Base-by-base conservation (phyloP, 2,113 vertebrate species). In the Gorsachius goisagi region DNA sequence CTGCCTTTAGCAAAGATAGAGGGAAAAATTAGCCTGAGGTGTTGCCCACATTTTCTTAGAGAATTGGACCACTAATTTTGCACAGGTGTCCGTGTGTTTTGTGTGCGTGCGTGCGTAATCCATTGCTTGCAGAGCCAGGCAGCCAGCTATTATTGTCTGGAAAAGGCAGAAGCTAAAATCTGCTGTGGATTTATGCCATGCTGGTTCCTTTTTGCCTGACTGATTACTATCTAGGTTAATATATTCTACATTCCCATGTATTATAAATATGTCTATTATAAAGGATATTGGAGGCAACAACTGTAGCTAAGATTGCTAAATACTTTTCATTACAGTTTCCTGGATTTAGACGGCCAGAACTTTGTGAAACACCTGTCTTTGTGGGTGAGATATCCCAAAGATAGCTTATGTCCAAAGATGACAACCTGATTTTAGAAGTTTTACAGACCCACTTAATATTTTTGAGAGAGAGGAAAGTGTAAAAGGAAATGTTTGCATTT, bases 111-210 rank as follows among this genome's bases (percentile, higher is more conserved):
- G 3, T 77, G 45, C 0, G 5, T 64, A 87, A 95, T 82, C 47
- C 67, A 60, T 88, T 69, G 68, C 33, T 85, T 60, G 49, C 69
- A 88, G 41, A 88, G 77, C 66, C 63, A 69, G 50, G 9, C 33
- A 74, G 41, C 7, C 71, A 92, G 49, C 66, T 92, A 19, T 81
- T 94, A 37, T 64, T 91, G 45, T 78, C 74, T 83, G 84, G 35
- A 77, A 92, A 17, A 82, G 21, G 73, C 64, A 92, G 84, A 91
- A 91, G 73, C 21, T 72, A 69, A 95, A 95, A 90, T 85, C 47
- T 91, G 32, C 45, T 81, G 49, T 86, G 73, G 30, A 50, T 64
- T 90, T 92, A 55, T 13, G 26, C 35, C 30, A 2, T 66, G 23
- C 60, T 92, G 15, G 21, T 78, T 30, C 23, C 72, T 71, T 66